Percentiles rank a stretch among this genome's conserved stretches.
phyloP scores from a whole-genome alignment of 2,888 invertebrate species.

The Lochmaea capreae region DNA sequence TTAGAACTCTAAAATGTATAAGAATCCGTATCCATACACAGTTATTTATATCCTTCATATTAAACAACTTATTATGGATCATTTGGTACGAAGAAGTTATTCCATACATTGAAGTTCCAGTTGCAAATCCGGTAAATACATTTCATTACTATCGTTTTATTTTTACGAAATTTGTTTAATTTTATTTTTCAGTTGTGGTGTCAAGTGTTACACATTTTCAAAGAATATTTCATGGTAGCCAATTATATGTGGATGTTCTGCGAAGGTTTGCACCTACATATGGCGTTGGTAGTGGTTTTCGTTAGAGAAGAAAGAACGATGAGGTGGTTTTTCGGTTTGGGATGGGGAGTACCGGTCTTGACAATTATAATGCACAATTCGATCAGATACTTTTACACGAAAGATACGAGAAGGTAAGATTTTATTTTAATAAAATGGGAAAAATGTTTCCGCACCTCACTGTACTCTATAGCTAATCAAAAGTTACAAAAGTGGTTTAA shows the following conservation, averaged over 20 bases:
- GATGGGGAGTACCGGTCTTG: slow-evolving; percentile 75
- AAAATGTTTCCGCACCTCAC: too few species aligned
- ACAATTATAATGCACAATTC: slow-evolving; percentile 67
- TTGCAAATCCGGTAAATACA: slow-evolving; percentile 71
- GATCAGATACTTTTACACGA: slow-evolving; percentile 64
- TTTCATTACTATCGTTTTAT: neutral
- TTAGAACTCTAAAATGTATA: slow-evolving; percentile 71
- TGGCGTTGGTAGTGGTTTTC: slow-evolving; percentile 82
- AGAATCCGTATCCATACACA: slow-evolving; percentile 83
- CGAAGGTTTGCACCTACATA: slow-evolving; percentile 81
- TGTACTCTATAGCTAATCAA: too few species aligned
- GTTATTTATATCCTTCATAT: slow-evolving; percentile 79
- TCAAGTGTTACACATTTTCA: slow-evolving; percentile 73
- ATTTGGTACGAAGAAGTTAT: slow-evolving; percentile 78
- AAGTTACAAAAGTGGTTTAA: too few species aligned
- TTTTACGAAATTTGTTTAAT: neutral
- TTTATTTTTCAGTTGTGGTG: slow-evolving; percentile 73
- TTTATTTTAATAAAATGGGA: neutral
- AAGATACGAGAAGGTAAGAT: slow-evolving; percentile 71
- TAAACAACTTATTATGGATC: slow-evolving; percentile 82
- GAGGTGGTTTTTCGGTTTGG: slow-evolving; percentile 75
- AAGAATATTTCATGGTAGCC: slow-evolving; percentile 80
- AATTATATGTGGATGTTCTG: slow-evolving; percentile 91
- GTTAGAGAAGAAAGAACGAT: slow-evolving; percentile 78
- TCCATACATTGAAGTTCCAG: slow-evolving; percentile 69